Evolutionary conservation across 2,797 vertebrate genomes (phyloP).

Genomic region (Lophotriccus pileatus): DNA sequence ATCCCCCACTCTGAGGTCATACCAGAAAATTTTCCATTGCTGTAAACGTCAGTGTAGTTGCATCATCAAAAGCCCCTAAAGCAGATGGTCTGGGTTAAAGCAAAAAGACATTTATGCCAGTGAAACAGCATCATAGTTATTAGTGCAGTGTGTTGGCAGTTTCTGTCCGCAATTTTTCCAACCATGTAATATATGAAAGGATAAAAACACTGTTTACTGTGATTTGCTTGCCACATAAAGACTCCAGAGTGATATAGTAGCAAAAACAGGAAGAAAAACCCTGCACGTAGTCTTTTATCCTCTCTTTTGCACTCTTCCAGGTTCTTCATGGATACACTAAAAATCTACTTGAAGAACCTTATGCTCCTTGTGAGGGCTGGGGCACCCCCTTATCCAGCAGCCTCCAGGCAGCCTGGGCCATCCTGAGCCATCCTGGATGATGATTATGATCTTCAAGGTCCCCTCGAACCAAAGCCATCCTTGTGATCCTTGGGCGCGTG

Average conservation of each 20-base stretch:
- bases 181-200: background rate
- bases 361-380: background rate
- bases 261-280: background rate
- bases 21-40: background rate
- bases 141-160: background rate
- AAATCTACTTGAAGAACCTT: background rate
- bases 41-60: background rate
- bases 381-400: background rate
- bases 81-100: background rate
- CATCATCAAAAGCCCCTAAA: background rate
- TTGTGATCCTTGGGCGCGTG: background rate
- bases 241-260: background rate
- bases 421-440: background rate
- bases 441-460: too few species aligned
- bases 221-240: background rate
- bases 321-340: background rate
- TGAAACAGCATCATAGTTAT: background rate
- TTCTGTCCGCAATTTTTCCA: constrained; percentile 3
- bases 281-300: background rate
- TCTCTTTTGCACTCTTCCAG: background rate
- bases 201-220: background rate
- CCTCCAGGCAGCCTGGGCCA: background rate
- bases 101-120: background rate
- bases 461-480: background rate
- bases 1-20: background rate